Conservation (phyloP, 1,140 invertebrate species). For the Drosophila mauritiana region DNA sequence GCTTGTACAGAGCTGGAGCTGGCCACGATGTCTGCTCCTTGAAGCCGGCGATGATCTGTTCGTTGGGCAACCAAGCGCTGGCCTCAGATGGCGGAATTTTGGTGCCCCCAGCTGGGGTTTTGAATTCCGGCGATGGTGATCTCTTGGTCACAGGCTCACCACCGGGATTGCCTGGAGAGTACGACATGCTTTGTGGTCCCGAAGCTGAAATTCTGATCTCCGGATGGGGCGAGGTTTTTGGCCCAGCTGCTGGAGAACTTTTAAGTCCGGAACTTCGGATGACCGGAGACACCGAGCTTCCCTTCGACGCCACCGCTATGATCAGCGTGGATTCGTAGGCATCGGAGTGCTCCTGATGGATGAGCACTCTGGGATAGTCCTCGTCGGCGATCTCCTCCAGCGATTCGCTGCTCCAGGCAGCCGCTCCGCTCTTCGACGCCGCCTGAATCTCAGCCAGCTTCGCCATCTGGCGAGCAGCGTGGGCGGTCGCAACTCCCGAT, state of each 20-base stretch:
- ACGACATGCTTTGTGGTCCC: background rate
- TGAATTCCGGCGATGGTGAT: slow-evolving; percentile 15
- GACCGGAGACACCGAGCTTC: slow-evolving; percentile 1
- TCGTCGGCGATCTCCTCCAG: slow-evolving; percentile 59
- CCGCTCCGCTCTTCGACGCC: slow-evolving; percentile 30
- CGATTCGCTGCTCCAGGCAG: slow-evolving; percentile 72
- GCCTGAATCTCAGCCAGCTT: slow-evolving; percentile 56
- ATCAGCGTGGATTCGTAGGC: slow-evolving; percentile 77
- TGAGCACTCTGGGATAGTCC: slow-evolving; percentile 76
- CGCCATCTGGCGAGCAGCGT: slow-evolving; percentile 45
- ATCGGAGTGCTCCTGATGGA: slow-evolving; percentile 79
- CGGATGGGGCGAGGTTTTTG: background rate
- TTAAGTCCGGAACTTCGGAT: background rate
- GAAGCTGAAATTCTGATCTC: background rate
- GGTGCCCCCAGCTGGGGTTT: slow-evolving; percentile 4
- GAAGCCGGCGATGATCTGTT: slow-evolving; percentile 64
- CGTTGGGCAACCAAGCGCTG: slow-evolving; percentile 67
- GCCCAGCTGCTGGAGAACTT: background rate
- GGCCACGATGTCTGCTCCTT: slow-evolving; percentile 44
- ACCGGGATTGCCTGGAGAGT: background rate
- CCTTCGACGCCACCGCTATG: slow-evolving; percentile 68
- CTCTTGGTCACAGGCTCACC: background rate
- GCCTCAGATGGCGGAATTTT: background rate
- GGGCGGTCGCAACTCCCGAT: slow-evolving; percentile 22
- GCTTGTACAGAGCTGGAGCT: slow-evolving; percentile 59